Conservation (phyloP, 2,888 invertebrate genomes). For the Marronus borbonicus region DNA sequence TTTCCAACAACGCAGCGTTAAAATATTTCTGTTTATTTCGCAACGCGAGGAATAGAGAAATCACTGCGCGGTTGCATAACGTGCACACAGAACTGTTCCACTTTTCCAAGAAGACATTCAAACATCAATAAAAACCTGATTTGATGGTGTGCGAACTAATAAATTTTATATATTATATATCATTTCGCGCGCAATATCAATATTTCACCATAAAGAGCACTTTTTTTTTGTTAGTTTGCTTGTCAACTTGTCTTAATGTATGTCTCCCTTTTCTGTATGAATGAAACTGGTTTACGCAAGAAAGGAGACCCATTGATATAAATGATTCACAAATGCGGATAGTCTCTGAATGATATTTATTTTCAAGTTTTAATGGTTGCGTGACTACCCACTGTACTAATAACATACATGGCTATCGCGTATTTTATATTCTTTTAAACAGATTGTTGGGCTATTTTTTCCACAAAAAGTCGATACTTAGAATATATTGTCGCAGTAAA, state of each 20-base stretch:
- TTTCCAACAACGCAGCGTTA: neutral
- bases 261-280: conserved; percentile 3
- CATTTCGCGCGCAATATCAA: conserved; percentile 1
- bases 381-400: no score
- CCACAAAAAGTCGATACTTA: neutral
- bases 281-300: conserved; percentile 9
- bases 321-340: neutral
- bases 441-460: no score
- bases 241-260: conserved; percentile 6
- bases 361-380: no score
- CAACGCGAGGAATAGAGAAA: conserved; percentile 8
- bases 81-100: neutral
- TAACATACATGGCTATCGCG: no score
- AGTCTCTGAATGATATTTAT: neutral
- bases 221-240: neutral
- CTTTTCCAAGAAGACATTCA: conserved; percentile 22
- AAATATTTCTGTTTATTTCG: conserved; percentile 19
- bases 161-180: conserved; percentile 20
- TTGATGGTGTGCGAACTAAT: conserved; percentile 26
- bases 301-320: neutral
- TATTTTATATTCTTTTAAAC: no score
- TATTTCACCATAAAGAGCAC: conserved; percentile 4
- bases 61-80: neutral
- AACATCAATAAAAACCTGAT: conserved; percentile 11
- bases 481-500: neutral